Conservation (phyloP, 2,888 invertebrate genomes). For the Xylophagus ater region DNA sequence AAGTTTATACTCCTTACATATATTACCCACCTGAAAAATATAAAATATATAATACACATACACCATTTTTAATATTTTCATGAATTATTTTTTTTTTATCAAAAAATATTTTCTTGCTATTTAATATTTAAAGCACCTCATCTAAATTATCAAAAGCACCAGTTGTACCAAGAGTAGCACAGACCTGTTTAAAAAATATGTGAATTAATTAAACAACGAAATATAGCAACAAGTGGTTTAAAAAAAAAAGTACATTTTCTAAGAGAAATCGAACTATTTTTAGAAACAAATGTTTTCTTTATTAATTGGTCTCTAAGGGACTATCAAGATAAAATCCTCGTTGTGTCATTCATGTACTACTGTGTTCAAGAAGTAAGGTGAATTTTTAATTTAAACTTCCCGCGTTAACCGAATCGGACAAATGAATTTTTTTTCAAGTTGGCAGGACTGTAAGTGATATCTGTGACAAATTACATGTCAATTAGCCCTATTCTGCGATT, state of each 20-base stretch:
- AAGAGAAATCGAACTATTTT: conserved; percentile 12
- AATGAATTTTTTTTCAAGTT: no score
- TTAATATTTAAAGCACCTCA: conserved; percentile 33
- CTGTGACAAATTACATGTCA: no score
- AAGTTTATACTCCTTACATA: conserved; percentile 61
- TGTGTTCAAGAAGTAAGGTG: no score
- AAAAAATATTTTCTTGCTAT: not conserved
- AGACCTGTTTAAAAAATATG: conserved; percentile 59
- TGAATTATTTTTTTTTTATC: not conserved
- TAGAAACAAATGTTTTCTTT: conserved; percentile 14
- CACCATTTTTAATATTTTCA: not conserved
- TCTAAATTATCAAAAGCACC: conserved; percentile 89
- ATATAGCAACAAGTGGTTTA: conserved; percentile 5
- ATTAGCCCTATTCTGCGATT: no score
- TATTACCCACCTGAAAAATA: no score
- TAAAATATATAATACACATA: no score
- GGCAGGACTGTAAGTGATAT: no score
- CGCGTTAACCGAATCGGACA: no score
- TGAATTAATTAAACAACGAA: conserved; percentile 5
- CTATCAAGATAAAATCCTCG: conserved; percentile 20
- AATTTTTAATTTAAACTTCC: no score
- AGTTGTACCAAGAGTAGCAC: conserved; percentile 92
- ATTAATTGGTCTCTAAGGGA: conserved; percentile 31
- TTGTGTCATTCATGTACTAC: conserved; percentile 17
- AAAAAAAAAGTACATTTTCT: conserved; percentile 1